Conservation (phyloP, 2,113 vertebrate genomes). For the Felis catus region DNA sequence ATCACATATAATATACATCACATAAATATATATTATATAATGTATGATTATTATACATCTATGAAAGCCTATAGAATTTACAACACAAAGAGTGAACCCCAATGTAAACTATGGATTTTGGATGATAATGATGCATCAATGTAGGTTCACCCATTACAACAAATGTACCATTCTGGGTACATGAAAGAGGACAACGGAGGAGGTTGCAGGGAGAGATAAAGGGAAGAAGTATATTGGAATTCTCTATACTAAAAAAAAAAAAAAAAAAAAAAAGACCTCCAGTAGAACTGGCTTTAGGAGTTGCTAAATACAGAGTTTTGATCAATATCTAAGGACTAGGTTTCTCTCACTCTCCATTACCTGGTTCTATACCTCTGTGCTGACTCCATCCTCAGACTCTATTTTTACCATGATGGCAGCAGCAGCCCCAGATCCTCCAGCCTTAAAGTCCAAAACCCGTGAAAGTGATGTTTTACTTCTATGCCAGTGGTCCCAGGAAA, state of each 20-base stretch:
- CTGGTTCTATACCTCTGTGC: not conserved
- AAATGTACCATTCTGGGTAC: not conserved
- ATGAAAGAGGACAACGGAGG: not conserved
- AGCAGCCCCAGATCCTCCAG: not conserved
- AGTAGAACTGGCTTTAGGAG: not conserved
- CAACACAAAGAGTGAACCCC: not conserved
- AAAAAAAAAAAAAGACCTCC: not conserved
- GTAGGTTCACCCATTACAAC: not conserved
- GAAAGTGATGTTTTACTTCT: not conserved
- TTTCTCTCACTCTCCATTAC: not conserved
- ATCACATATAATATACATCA: not conserved
- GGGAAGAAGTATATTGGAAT: not conserved
- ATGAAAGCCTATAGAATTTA: not conserved
- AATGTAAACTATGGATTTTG: not conserved
- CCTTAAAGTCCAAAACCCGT: not conserved
- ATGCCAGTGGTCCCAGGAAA: not conserved
- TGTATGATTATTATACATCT: not conserved
- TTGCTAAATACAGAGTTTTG: not conserved
- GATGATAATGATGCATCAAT: not conserved
- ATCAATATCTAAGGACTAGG: not conserved
- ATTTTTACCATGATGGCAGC: not conserved
- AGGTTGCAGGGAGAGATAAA: not conserved
- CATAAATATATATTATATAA: too few relatives aligned
- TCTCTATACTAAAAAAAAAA: not conserved
- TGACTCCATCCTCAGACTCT: not conserved